phyloP scores from a whole-genome alignment of 2,888 invertebrate genomes.

The Cataglyphis livida region DNA sequence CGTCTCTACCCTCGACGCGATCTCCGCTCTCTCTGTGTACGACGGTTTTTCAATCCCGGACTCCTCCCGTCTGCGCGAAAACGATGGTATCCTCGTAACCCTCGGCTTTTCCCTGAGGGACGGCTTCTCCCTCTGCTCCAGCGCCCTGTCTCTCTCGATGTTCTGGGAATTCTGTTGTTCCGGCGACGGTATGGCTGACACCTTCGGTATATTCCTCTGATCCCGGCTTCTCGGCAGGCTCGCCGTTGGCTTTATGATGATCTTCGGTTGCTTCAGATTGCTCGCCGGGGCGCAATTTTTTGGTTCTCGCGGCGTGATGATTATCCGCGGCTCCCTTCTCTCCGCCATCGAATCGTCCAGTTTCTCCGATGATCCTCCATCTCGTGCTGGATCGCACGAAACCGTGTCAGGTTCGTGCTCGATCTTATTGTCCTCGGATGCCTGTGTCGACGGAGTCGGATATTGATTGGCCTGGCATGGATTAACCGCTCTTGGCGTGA shows the following conservation, averaged over 20 bases:
- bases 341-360: slow-evolving; percentile 63
- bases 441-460: slow-evolving; percentile 57
- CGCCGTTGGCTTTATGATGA: slow-evolving; percentile 83
- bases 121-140: slow-evolving; percentile 74
- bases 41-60: slow-evolving; percentile 60
- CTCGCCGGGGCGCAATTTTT: slow-evolving; percentile 75
- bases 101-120: slow-evolving; percentile 80
- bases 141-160: slow-evolving; percentile 71
- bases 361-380: neutral
- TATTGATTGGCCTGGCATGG: slow-evolving; percentile 74
- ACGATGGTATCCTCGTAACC: slow-evolving; percentile 80
- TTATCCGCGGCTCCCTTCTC: slow-evolving; percentile 87
- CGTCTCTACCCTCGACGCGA: slow-evolving; percentile 76
- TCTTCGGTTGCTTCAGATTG: slow-evolving; percentile 81
- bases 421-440: slow-evolving; percentile 54
- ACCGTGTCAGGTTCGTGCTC: slow-evolving; percentile 60
- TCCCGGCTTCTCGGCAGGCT: slow-evolving; percentile 77
- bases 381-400: slow-evolving; percentile 11
- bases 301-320: slow-evolving; percentile 88
- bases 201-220: slow-evolving; percentile 80
- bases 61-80: slow-evolving; percentile 77
- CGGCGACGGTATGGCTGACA: slow-evolving; percentile 81
- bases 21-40: slow-evolving; percentile 74
- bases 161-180: slow-evolving; percentile 74
- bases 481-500: slow-evolving; percentile 77